Evolutionary conservation across 2,888 invertebrate species (phyloP).

Genomic region (Junonia oenone): DNA sequence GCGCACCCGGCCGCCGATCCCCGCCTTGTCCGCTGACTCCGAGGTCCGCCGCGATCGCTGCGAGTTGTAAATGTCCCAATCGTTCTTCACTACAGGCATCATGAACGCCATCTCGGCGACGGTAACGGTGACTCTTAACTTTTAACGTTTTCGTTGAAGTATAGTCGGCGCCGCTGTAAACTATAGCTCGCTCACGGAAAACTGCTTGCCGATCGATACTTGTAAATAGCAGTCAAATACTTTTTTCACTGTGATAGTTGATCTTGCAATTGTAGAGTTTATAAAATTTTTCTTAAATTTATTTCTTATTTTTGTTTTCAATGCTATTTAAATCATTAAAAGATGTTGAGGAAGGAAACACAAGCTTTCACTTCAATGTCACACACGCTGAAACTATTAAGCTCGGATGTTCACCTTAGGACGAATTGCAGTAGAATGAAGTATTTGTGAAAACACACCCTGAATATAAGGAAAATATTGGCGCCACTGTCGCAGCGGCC

Average conservation of each 20-base stretch:
- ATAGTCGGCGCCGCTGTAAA: conserved; percentile 47
- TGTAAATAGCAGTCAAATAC: conserved; percentile 25
- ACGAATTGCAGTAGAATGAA: conserved; percentile 74
- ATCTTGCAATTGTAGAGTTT: conserved; percentile 18
- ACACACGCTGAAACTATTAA: conserved; percentile 51
- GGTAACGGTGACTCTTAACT: conserved; percentile 58
- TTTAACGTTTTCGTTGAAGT: conserved; percentile 67
- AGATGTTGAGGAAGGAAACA: conserved; percentile 25
- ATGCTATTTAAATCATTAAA: conserved; percentile 35
- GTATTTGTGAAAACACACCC: conserved; percentile 75
- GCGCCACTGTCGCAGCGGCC: conserved; percentile 63
- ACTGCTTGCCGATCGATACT: conserved; percentile 48
- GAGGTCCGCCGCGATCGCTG: conserved; percentile 87
- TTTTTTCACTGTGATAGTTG: conserved; percentile 34
- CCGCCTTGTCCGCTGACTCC: conserved; percentile 78
- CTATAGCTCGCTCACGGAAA: conserved; percentile 27
- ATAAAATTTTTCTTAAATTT: conserved; percentile 22
- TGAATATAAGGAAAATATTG: conserved; percentile 75
- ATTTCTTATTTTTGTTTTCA: conserved; percentile 35
- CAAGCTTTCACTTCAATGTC: conserved; percentile 72
- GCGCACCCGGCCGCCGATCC: conserved; percentile 39
- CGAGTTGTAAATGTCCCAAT: conserved; percentile 95
- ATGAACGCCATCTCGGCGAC: conserved; percentile 91
- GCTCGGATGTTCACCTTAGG: conserved; percentile 69
- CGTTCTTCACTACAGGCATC: conserved; percentile 97